Percentiles rank a stretch among this genome's conserved stretches.
Evolutionary conservation across 1,140 invertebrate genomes (phyloP).

Genomic region (Macrotrachela quadricornifera): DNA sequence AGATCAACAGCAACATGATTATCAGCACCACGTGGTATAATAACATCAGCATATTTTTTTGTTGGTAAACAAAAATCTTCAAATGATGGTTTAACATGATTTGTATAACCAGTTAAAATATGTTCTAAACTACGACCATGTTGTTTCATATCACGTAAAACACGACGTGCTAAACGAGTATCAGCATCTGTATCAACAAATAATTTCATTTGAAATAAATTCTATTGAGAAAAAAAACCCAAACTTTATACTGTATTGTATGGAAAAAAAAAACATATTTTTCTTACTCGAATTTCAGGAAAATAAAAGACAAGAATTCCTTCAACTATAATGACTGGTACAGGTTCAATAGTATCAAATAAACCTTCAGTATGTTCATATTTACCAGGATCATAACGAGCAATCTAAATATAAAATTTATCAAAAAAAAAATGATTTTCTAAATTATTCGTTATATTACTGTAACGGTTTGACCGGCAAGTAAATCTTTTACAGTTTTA

Average conservation of each 20-base stretch:
- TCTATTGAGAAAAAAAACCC: conserved; percentile 41
- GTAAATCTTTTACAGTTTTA: conserved; percentile 52
- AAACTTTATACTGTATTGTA: conserved; percentile 91
- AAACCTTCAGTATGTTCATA: conserved; percentile 35
- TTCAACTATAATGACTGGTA: conserved; percentile 74
- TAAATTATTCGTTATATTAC: conserved; percentile 75
- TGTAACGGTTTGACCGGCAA: conserved; percentile 57
- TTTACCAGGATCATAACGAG: not conserved
- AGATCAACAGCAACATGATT: conserved; percentile 95
- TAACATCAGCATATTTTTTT: conserved; percentile 98
- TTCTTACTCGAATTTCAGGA: conserved; percentile 81
- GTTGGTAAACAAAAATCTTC: conserved; percentile 96
- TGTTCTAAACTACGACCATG: conserved; percentile 73
- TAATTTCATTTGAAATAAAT: conserved; percentile 38
- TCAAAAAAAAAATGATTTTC: conserved; percentile 18
- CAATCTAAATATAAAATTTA: not conserved
- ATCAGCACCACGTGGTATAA: conserved; percentile 86
- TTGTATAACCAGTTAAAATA: conserved; percentile 85
- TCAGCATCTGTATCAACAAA: conserved; percentile 9
- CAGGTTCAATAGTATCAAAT: conserved; percentile 66
- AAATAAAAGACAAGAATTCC: conserved; percentile 95
- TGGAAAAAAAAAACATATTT: conserved; percentile 76
- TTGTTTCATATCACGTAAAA: conserved; percentile 78
- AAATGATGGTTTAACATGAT: conserved; percentile 90
- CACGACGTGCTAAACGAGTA: conserved; percentile 2